Evolutionary conservation across 2,888 invertebrate genomes (phyloP).

Genomic region (Athalia rosae): DNA sequence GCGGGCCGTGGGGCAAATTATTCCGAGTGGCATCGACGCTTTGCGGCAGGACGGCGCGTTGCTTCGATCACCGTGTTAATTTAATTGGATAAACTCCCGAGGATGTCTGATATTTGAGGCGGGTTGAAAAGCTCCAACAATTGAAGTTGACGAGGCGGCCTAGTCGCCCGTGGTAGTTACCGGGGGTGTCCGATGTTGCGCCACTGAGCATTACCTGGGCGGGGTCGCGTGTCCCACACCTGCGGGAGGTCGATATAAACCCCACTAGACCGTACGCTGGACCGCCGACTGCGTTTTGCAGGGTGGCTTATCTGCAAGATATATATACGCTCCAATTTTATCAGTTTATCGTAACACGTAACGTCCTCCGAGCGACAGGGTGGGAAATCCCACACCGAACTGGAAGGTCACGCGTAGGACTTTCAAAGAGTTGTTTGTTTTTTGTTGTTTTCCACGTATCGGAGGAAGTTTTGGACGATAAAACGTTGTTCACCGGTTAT

Average conservation of each 20-base stretch:
- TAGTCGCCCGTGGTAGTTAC: constrained; percentile 6
- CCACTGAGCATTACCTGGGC: constrained; percentile 32
- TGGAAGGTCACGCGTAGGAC: no score
- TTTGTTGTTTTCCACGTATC: no score
- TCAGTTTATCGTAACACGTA: no score
- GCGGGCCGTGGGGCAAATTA: no score
- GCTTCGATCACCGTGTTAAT: constrained; percentile 31
- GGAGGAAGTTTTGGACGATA: no score
- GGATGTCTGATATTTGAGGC: constrained; percentile 31
- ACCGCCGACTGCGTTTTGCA: constrained; percentile 10
- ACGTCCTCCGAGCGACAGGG: no score
- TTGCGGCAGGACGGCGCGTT: neutral
- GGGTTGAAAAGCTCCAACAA: constrained; percentile 38
- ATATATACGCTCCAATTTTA: no score
- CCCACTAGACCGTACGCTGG: neutral
- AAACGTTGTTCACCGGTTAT: neutral
- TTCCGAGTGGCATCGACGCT: neutral
- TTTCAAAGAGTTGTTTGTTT: no score
- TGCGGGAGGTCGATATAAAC: constrained; percentile 37
- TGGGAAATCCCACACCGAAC: no score
- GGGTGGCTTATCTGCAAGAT: no score
- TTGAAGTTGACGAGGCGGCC: constrained; percentile 25
- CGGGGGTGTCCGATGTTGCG: constrained; percentile 36
- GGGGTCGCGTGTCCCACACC: constrained; percentile 40
- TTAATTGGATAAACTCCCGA: constrained; percentile 35